These are phyloP conservation scores for Forpus xanthops DNA, from an alignment of 2,797 vertebrate species.

Conservation along the genomic window DNA sequence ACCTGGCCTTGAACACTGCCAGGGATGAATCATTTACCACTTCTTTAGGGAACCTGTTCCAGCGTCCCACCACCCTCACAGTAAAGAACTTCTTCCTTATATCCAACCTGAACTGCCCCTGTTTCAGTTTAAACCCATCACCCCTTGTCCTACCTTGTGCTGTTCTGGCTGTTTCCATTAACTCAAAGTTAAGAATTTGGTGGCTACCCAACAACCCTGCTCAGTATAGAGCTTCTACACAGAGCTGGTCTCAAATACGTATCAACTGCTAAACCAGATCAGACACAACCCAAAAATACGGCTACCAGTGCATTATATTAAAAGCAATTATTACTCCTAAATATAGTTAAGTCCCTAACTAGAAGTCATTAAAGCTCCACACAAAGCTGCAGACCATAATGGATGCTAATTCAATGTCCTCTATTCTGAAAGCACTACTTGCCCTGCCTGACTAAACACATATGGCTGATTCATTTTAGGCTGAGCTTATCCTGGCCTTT, in stretches of 20 bases:
- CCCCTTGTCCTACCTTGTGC: accelerated
- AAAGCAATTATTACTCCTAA: background rate
- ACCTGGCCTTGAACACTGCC: too few species aligned
- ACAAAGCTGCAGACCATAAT: background rate
- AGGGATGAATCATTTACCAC: too few species aligned
- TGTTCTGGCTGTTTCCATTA: accelerated
- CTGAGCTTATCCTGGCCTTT: background rate
- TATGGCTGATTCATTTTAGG: background rate
- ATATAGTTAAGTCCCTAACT: background rate
- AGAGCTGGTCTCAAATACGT: background rate
- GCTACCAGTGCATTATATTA: background rate
- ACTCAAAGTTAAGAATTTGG: background rate
- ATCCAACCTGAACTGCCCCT: too few species aligned
- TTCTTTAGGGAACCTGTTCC: too few species aligned
- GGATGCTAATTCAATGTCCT: background rate
- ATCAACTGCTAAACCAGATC: background rate
- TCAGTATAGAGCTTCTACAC: background rate
- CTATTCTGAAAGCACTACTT: background rate
- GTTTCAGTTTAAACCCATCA: too few species aligned
- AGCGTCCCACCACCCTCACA: too few species aligned
- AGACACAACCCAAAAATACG: background rate
- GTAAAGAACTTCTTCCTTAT: too few species aligned
- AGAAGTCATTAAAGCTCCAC: background rate
- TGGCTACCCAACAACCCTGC: accelerated
- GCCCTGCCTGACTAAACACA: background rate